A percentile compares a stretch with the other conserved stretches of the same genome.
phyloP scores from a whole-genome alignment of 2,797 vertebrate genomes.

The Pangasius larnaudii region DNA sequence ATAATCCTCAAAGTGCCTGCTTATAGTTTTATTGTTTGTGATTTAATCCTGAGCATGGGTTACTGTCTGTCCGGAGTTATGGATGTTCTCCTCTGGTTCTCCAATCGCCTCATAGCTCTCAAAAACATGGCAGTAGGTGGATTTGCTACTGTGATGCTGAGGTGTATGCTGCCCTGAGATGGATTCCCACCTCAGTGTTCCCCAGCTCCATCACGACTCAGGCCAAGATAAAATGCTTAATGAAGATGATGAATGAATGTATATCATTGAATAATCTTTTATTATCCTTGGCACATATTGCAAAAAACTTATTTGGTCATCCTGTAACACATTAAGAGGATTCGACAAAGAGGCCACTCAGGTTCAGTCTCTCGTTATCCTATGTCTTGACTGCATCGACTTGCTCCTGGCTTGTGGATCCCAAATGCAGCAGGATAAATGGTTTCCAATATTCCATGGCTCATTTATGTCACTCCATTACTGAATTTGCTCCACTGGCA shows the following conservation, averaged over 20 bases:
- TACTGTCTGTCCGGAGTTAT: background rate
- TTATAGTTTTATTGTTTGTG: background rate
- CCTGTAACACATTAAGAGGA: background rate
- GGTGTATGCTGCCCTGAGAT: background rate
- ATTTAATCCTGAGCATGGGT: background rate
- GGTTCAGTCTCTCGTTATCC: constrained; percentile 1
- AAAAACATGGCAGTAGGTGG: background rate
- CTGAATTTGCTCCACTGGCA: background rate
- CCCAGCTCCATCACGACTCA: background rate
- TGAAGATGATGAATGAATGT: background rate
- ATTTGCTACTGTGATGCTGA: background rate
- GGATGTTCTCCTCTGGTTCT: background rate
- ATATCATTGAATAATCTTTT: background rate
- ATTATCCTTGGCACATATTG: background rate
- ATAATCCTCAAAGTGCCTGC: background rate
- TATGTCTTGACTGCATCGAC: background rate
- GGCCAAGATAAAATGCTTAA: background rate
- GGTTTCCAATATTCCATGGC: background rate
- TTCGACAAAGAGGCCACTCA: background rate
- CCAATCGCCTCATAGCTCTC: too few relatives aligned
- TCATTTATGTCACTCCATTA: background rate
- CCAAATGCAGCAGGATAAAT: background rate
- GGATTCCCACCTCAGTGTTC: background rate
- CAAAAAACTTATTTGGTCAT: background rate
- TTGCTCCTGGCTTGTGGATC: background rate